Evolutionary conservation across 2,888 invertebrate genomes (phyloP).

Genomic region (Pseudoips prasinana): DNA sequence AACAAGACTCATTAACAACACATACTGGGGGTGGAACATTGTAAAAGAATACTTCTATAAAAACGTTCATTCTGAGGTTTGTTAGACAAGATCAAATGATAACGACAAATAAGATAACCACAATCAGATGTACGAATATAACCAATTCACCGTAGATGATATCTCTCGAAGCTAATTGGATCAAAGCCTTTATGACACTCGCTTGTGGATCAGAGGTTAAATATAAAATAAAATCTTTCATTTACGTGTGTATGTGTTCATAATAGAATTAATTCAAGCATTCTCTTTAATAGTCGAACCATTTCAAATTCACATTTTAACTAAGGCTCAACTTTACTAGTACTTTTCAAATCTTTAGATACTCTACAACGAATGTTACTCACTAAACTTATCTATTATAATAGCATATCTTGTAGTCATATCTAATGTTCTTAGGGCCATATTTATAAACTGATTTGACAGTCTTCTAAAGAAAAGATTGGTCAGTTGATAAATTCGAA

Average conservation of each 20-base stretch:
- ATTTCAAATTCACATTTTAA: constrained; percentile 47
- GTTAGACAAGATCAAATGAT: constrained; percentile 15
- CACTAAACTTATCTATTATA: constrained; percentile 47
- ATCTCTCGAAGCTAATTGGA: constrained; percentile 3
- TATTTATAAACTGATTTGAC: no score
- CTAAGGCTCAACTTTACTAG: constrained; percentile 48
- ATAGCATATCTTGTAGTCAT: constrained; percentile 76
- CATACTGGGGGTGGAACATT: no score
- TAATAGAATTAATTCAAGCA: constrained; percentile 50
- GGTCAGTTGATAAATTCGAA: constrained; percentile 18
- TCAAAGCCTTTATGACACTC: constrained; percentile 10
- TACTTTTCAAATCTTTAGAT: constrained; percentile 56
- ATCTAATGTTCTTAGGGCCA: constrained; percentile 40
- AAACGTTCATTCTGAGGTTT: background rate
- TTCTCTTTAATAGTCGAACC: constrained; percentile 57
- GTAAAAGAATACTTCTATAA: no score
- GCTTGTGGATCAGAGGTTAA: constrained; percentile 27
- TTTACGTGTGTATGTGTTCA: constrained; percentile 64
- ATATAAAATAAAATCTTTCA: constrained; percentile 32
- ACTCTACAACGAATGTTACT: constrained; percentile 60
- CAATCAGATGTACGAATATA: constrained; percentile 1
- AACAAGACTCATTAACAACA: no score
- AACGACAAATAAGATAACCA: no score
- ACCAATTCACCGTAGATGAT: no score
- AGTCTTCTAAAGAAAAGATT: no score